Conservation (phyloP, 2,888 invertebrate genomes). For the Choristoneura rosaceana region DNA sequence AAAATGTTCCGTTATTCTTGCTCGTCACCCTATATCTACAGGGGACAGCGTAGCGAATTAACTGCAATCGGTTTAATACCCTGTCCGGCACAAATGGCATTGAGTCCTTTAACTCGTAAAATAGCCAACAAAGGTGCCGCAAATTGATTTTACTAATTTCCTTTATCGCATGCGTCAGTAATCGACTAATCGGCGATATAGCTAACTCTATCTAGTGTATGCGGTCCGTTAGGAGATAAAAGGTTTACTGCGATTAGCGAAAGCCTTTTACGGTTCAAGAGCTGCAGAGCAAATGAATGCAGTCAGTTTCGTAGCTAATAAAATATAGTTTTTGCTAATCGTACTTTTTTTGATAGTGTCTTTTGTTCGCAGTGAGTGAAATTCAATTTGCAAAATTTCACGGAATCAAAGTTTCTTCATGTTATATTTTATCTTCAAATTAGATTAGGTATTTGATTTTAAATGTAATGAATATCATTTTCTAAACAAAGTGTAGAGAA, state of each 20-base stretch:
- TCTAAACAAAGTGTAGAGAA: too few species aligned
- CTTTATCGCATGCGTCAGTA: slow-evolving; percentile 11
- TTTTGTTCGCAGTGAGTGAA: too few species aligned
- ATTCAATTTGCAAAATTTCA: too few species aligned
- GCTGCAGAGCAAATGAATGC: neutral
- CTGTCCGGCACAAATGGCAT: neutral
- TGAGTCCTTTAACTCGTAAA: neutral
- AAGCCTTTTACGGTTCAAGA: slow-evolving; percentile 5
- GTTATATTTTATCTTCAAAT: too few species aligned
- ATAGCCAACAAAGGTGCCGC: slow-evolving; percentile 15
- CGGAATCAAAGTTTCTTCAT: too few species aligned
- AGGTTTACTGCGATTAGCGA: slow-evolving; percentile 1
- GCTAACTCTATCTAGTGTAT: neutral
- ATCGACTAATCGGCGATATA: slow-evolving; percentile 9
- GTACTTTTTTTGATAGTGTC: too few species aligned
- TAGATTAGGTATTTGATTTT: too few species aligned
- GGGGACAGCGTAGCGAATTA: neutral
- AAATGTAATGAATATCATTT: too few species aligned
- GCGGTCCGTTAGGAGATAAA: slow-evolving; percentile 2
- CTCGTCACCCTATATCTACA: neutral
- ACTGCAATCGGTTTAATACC: neutral
- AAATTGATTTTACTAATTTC: slow-evolving; percentile 24
- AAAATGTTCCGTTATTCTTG: too few species aligned
- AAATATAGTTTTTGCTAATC: neutral
- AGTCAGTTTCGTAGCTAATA: neutral